phyloP scores from a whole-genome alignment of 1,140 invertebrate species.

The Homarus americanus region DNA sequence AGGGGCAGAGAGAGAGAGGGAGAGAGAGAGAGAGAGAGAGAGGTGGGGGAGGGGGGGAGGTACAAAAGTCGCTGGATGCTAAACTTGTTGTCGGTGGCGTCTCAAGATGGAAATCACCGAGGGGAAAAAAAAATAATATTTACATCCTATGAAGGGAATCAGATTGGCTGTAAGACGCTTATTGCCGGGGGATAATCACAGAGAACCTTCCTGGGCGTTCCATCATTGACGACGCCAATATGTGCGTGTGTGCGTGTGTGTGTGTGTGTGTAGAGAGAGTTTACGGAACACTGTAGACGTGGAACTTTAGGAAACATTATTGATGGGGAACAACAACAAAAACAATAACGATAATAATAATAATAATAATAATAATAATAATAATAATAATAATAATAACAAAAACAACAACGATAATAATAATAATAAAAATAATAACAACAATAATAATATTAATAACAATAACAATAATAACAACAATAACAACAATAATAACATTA shows the following conservation, averaged over 20 bases:
- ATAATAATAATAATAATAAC: neutral
- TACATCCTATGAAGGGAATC: constrained; percentile 66
- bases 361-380: neutral
- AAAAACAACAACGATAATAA: too few species aligned
- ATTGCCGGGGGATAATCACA: constrained; percentile 59
- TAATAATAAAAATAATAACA: too few species aligned
- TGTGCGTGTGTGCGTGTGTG: neutral
- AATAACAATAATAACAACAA: too few species aligned
- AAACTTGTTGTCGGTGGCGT: too few species aligned
- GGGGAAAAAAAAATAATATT: constrained; percentile 18
- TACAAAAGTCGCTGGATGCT: neutral
- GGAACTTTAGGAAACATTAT: neutral
- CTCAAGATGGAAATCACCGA: constrained; percentile 39
- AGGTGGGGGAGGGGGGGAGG: neutral
- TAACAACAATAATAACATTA: too few species aligned
- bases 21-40: neutral
- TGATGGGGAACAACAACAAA: neutral
- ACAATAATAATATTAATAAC: too few species aligned
- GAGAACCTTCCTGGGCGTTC: neutral
- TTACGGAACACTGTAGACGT: neutral
- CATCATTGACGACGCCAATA: neutral
- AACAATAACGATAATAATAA: neutral
- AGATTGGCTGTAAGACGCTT: constrained; percentile 70
- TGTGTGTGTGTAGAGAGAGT: too few species aligned
- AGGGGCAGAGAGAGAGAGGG: neutral